A percentile compares a stretch with the other conserved stretches of the same genome.
Conservation (phyloP, 2,113 vertebrate genomes). For the Cebidichthys violaceus region DNA sequence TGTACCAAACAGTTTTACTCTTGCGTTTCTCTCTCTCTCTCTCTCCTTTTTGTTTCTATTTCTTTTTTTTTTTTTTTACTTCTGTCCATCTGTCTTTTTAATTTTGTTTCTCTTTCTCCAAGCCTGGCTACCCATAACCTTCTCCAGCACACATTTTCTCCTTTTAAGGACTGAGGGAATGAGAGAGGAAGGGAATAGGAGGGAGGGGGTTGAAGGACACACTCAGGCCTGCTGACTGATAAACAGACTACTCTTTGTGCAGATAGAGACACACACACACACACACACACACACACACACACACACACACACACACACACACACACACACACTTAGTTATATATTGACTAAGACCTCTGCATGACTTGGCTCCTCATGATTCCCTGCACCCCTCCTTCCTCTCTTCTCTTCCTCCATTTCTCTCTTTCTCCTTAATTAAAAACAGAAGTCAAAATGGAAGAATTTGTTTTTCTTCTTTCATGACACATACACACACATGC, state of each 20-base stretch:
- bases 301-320: constrained; percentile 40
- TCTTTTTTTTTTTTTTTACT: constrained; percentile 12
- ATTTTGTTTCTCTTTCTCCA: constrained; percentile 11
- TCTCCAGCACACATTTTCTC: constrained; percentile 64
- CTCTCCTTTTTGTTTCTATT: not conserved
- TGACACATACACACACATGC: constrained; percentile 31
- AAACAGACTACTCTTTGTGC: constrained; percentile 80
- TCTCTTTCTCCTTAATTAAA: constrained; percentile 58
- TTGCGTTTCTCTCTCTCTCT: no score
- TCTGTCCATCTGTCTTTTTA: constrained; percentile 19
- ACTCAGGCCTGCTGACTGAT: constrained; percentile 74
- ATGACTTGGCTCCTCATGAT: constrained; percentile 73
- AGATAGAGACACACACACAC: constrained; percentile 14
- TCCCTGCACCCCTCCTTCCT: constrained; percentile 2
- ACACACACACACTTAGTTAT: no score
- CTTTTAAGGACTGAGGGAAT: constrained; percentile 79
- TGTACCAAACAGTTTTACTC: not conserved
- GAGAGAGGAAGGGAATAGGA: constrained; percentile 37
- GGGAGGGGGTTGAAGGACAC: constrained; percentile 57
- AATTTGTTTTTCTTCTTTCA: constrained; percentile 56
- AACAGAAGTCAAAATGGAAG: constrained; percentile 68
- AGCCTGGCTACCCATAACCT: constrained; percentile 50
- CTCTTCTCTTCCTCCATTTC: constrained; percentile 25
- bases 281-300: not conserved
- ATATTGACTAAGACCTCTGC: constrained; percentile 73